These are phyloP conservation scores for Drosophila azteca DNA, from an alignment of 1,140 invertebrate genomes.

Conservation along the genomic window DNA sequence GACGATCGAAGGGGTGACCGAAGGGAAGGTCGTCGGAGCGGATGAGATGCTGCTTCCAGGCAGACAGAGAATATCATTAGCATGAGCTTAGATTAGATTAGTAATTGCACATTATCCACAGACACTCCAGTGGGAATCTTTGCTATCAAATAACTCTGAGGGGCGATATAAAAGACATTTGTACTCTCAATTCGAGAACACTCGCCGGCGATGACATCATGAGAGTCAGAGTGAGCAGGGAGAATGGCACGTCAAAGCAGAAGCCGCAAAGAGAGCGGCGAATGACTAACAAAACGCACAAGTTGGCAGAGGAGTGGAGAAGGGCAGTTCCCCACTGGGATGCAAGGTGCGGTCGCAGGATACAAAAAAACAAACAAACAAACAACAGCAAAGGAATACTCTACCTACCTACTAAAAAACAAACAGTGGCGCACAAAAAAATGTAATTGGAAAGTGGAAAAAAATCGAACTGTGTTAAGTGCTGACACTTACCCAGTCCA, in stretches of 20 bases:
- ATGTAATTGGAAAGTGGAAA: neutral
- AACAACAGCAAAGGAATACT: neutral
- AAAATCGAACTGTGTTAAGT: constrained; percentile 8
- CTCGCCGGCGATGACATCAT: constrained; percentile 62
- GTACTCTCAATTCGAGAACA: constrained; percentile 27
- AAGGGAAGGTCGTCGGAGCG: neutral
- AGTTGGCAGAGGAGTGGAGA: constrained; percentile 11
- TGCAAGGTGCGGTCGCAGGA: constrained; percentile 48
- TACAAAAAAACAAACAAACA: constrained; percentile 10
- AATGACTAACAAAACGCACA: constrained; percentile 42
- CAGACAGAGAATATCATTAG: neutral
- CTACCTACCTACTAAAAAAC: too few species aligned
- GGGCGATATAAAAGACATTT: constrained; percentile 25
- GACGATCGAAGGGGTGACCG: constrained; percentile 25
- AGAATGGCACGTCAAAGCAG: constrained; percentile 36
- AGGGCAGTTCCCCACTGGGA: constrained; percentile 27
- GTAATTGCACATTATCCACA: too few species aligned
- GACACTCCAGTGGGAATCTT: constrained; percentile 8
- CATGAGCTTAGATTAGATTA: too few species aligned
- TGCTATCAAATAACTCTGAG: constrained; percentile 31
- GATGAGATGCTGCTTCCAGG: neutral
- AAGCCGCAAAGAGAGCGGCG: constrained; percentile 38
- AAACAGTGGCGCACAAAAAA: too few species aligned
- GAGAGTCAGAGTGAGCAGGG: constrained; percentile 24
- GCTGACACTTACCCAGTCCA: constrained; percentile 71